Conservation (phyloP, 2,797 vertebrate species). For the Alectoris magna region DNA sequence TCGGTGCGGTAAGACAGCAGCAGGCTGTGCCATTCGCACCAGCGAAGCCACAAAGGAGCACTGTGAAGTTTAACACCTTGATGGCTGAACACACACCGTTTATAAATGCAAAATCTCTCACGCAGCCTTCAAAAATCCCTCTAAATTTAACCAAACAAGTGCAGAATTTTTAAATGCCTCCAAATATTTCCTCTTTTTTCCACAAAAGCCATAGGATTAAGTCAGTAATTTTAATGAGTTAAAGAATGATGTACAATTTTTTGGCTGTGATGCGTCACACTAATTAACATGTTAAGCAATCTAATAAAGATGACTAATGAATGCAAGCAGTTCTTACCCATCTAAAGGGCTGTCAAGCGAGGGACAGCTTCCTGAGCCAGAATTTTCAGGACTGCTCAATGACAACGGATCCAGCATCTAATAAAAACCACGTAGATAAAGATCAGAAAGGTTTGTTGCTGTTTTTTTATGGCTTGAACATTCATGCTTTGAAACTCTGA, state of each 20-base stretch:
- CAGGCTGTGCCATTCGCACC: neutral
- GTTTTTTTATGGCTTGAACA: neutral
- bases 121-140: neutral
- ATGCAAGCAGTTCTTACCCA: conserved; percentile 84
- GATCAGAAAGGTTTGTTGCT: neutral
- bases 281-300: neutral
- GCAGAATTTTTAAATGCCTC: neutral
- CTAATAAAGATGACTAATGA: conserved; percentile 4
- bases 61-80: neutral
- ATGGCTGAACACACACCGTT: neutral
- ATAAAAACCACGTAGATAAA: conserved; percentile 13
- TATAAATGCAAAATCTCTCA: conserved; percentile 1
- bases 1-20: conserved; percentile 1
- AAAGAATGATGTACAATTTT: neutral
- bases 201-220: conserved; percentile 10
- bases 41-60: conserved; percentile 7
- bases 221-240: conserved; percentile 26
- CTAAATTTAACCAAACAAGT: neutral
- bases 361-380: conserved; percentile 97
- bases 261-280: neutral
- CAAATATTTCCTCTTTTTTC: conserved; percentile 6
- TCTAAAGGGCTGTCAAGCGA: conserved; percentile 98
- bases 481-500: neutral
- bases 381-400: conserved; percentile 98
- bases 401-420: conserved; percentile 98